A percentile compares a stretch with the other conserved stretches of the same genome.
phyloP scores from a whole-genome alignment of 2,797 vertebrate species.

The Parauchenoglanis punctatus region DNA sequence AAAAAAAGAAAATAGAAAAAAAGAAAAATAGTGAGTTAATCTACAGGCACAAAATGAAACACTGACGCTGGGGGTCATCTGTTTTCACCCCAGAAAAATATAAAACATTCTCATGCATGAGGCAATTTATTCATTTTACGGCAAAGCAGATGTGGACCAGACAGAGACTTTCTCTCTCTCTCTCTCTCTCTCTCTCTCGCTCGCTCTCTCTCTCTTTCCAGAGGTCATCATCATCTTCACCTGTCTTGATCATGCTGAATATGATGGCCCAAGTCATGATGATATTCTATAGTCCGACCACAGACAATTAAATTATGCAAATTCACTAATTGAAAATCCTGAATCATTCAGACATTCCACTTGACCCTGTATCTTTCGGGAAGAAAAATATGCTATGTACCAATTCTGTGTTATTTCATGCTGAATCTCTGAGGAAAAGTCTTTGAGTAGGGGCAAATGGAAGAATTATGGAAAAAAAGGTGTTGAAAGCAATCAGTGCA shows the following conservation, averaged over 20 bases:
- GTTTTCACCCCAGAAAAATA: conserved; percentile 69
- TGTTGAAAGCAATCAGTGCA: conserved; percentile 33
- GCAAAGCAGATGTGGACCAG: conserved; percentile 71
- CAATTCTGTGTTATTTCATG: conserved; percentile 30
- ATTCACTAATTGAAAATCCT: conserved; percentile 62
- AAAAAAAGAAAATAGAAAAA: conserved; percentile 14
- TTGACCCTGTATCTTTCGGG: conserved; percentile 52
- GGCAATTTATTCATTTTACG: conserved; percentile 58
- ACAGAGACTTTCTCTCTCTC: conserved; percentile 58
- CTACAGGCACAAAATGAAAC: conserved; percentile 53
- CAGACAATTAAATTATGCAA: conserved; percentile 63
- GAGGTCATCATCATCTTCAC: conserved; percentile 56
- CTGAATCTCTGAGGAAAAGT: conserved; percentile 40
- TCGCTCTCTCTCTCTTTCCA: conserved; percentile 52
- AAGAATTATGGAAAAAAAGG: conserved; percentile 19
- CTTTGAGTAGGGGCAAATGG: conserved; percentile 28
- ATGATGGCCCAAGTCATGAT: conserved; percentile 49
- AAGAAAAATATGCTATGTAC: conserved; percentile 39
- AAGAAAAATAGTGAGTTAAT: conserved; percentile 51
- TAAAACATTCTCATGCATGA: conserved; percentile 78
- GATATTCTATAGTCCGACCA: conserved; percentile 55
- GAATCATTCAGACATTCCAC: conserved; percentile 51
- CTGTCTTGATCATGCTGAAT: conserved; percentile 32
- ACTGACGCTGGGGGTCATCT: conserved; percentile 64
- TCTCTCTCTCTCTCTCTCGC: conserved; percentile 2